A percentile compares a stretch with the other conserved stretches of the same genome.
Conservation (phyloP, 2,797 vertebrate species). For the Lophius americanus region DNA sequence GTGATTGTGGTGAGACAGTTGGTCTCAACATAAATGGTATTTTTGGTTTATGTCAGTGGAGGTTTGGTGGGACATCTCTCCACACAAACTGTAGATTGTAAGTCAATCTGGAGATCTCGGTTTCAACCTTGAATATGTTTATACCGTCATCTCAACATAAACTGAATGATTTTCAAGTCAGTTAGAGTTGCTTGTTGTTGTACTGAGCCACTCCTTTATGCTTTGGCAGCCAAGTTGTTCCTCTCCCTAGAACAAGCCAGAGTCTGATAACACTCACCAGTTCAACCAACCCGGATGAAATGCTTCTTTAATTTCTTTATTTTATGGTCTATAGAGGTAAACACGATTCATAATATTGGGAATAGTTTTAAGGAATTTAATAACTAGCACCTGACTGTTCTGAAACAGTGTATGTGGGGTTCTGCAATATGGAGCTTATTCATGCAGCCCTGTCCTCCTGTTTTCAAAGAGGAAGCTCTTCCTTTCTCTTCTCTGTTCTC, state of each 20-base stretch:
- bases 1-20: constrained; percentile 54
- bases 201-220: constrained; percentile 37
- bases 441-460: constrained; percentile 43
- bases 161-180: constrained; percentile 7
- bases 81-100: constrained; percentile 14
- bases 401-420: constrained; percentile 43
- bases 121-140: constrained; percentile 2
- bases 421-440: constrained; percentile 60
- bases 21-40: constrained; percentile 27
- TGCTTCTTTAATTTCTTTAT: constrained; percentile 39
- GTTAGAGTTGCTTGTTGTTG: constrained; percentile 34
- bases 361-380: constrained; percentile 36
- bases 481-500: constrained; percentile 45
- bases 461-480: constrained; percentile 59
- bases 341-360: constrained; percentile 14
- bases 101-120: neutral
- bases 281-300: constrained; percentile 5
- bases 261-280: constrained; percentile 56
- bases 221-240: constrained; percentile 46
- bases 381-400: constrained; percentile 59
- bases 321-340: constrained; percentile 32
- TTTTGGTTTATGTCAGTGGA: constrained; percentile 47
- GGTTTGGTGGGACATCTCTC: constrained; percentile 21
- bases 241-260: constrained; percentile 36
- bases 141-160: neutral